phyloP scores from a whole-genome alignment of 2,797 vertebrate species.

The Adrianichthys oophorus region DNA sequence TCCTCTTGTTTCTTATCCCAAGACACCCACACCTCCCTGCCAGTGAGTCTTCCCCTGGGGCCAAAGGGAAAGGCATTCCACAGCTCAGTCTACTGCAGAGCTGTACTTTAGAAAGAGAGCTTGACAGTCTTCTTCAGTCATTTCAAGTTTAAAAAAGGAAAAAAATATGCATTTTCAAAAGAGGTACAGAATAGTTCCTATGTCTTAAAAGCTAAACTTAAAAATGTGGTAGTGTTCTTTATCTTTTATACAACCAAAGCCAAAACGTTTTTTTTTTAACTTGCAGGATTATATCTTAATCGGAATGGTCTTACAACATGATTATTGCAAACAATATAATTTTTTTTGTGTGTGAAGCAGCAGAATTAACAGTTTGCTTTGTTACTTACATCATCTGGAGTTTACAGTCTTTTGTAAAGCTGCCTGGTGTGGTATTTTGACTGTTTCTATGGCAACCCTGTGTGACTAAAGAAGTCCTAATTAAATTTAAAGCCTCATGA shows the following conservation, averaged over 20 bases:
- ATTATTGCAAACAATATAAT: too few species aligned
- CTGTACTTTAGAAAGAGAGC: slow-evolving; percentile 39
- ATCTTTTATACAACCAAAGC: too few species aligned
- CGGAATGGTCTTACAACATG: too few species aligned
- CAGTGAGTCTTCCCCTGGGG: slow-evolving; percentile 61
- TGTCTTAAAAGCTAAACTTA: too few species aligned
- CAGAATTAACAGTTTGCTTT: slow-evolving; percentile 20
- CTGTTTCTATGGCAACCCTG: slow-evolving; percentile 58
- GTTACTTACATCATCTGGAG: slow-evolving; percentile 31
- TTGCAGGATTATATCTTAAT: too few species aligned
- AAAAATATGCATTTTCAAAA: too few species aligned
- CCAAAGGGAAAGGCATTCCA: slow-evolving; percentile 67
- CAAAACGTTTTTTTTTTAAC: too few species aligned
- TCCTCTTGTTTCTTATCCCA: slow-evolving; percentile 14
- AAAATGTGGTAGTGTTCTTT: too few species aligned
- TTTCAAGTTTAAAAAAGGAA: slow-evolving; percentile 1
- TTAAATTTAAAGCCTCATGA: slow-evolving; percentile 33
- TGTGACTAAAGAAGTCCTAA: slow-evolving; percentile 40
- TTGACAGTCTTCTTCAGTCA: slow-evolving; percentile 16
- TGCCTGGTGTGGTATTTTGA: slow-evolving; percentile 50
- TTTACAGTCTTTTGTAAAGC: slow-evolving; percentile 36
- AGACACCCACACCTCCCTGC: slow-evolving; percentile 56
- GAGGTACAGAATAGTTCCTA: too few species aligned
- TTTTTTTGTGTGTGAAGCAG: neutral
- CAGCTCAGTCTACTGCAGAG: slow-evolving; percentile 56